Base-by-base conservation (phyloP, 2,113 vertebrate species). In the Desmodus rotundus region DNA sequence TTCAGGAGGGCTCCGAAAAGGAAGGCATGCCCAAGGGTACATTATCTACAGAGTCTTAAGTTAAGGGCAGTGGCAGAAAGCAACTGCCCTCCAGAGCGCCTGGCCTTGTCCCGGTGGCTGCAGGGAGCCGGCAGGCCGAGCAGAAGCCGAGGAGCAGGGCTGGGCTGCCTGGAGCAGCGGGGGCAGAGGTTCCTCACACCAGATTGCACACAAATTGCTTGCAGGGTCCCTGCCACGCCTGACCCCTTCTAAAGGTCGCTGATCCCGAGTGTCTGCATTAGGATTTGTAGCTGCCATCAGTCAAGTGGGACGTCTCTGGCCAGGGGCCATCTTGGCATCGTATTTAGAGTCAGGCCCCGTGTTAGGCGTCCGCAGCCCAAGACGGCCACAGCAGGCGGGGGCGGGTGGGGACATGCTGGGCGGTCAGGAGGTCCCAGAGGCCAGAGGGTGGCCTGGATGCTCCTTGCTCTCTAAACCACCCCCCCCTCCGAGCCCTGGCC, bases 221-320 rank as follows among this genome's bases (percentile, higher is more conserved):
- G 11, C 45, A 61, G 90, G 56, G 72, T 28, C 89, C 31, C 95
- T 78, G 36, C 61, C 38, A 2, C 3, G 2, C 45, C 93, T 7
- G 22, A 90, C 4, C 76, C 41, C 92, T n/a, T 68, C 77, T 74
- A 58, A 89, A 84, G 95, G 41, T 78, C 70, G 73, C 5, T 72
- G 41, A 15, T 54, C 63, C 7, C 0, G 14, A 83, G 74, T 24
- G 63, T 28, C 76, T 33, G 11, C 52, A 12, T 28, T 22, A 31
- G 61, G 50, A 63, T 85, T 52, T 93, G 72, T 47, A 72, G 80
- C 41, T 15, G 14, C 58, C 16, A 16, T 58, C 28, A 81, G 68
- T 33, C 45, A 31, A 13, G 28, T n/a, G 67, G 33, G 78, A 56
- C 33, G 43, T 86, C 63, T 77, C 80, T 77, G 54, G 52, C 24